Base-by-base conservation (phyloP, 2,888 invertebrate species). In the Agrochola macilenta region DNA sequence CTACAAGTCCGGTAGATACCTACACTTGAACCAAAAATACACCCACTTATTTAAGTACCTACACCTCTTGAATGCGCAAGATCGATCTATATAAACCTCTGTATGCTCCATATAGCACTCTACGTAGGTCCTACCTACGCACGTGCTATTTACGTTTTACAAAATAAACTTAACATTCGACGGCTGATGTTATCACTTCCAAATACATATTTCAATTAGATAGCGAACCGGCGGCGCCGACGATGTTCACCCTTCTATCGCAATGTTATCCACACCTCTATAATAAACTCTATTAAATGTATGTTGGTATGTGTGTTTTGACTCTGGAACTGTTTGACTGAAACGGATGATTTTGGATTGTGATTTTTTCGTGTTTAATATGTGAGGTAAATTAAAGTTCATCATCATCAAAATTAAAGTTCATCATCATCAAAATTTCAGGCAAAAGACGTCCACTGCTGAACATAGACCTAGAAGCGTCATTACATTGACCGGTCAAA, bases 121-220 rank as follows among this genome's bases (percentile, higher is more conserved):
- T 78, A 74, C 64, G 76, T 69, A 76, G 68, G 63, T 60, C 14
- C 52, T 63, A 69, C 84, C 84, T 86, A 84, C 84, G 83, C 86
- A 84, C 43, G 63, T 72, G 66, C 69, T 87, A 85, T 80, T 86
- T 84, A 80, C 60, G 65, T 75, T 75, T 52, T 60, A 80, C 74
- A 74, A 84, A 84, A 84, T 79, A 84, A 85, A 85, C 83, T 68
- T 69, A 78, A 82, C 83, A 70, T 69, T 85, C 76, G 83, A 79
- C 60, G 65, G 46, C 61, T 58, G 58, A n/a, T 78, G 85, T 84
- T 88, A 87, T 79, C 84, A 84, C 64, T 76, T 82, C 69, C 80
- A 88, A 85, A 82, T 79, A 84, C 77, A 88, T 92, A 91, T 91
- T 90, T 91, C 89, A 90, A 88, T 88, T 83, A 87, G 89, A 90